Evolutionary conservation across 2,888 invertebrate species (phyloP).

Genomic region (Trachelus iudaicus): DNA sequence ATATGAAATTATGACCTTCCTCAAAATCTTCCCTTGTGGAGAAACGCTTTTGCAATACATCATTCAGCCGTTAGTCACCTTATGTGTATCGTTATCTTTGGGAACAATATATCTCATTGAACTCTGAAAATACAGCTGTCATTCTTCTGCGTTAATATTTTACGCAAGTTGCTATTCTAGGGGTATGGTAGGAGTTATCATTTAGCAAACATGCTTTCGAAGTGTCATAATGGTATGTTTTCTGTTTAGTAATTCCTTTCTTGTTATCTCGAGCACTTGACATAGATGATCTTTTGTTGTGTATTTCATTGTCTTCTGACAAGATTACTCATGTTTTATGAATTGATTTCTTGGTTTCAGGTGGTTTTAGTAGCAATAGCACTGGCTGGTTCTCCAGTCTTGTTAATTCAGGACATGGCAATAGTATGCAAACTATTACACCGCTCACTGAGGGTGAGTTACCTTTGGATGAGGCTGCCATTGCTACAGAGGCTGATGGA

Average conservation of each 20-base stretch:
- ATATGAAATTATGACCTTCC: not conserved
- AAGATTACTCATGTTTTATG: not conserved
- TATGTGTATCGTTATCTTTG: not conserved
- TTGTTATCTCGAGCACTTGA: not conserved
- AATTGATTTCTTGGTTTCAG: slow-evolving; percentile 14
- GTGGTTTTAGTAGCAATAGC: slow-evolving; percentile 29
- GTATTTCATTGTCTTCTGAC: not conserved
- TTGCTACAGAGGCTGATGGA: slow-evolving; percentile 72
- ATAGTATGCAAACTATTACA: slow-evolving; percentile 42
- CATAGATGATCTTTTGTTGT: not conserved
- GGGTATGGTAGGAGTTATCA: not conserved
- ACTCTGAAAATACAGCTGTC: not conserved
- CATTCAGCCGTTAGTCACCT: not conserved
- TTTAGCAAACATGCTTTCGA: not conserved
- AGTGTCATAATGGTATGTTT: not conserved
- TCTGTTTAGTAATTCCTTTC: not conserved
- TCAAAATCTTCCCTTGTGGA: not conserved
- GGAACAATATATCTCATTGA: not conserved
- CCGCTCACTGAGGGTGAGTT: slow-evolving; percentile 37
- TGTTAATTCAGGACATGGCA: slow-evolving; percentile 48
- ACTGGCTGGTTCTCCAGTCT: slow-evolving; percentile 42
- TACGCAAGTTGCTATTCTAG: not conserved
- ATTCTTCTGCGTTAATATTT: not conserved
- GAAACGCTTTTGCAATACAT: not conserved
- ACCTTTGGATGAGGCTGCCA: slow-evolving; percentile 44